Base-by-base conservation (phyloP, 2,113 vertebrate species). In the Ivindomyrus marchei region DNA sequence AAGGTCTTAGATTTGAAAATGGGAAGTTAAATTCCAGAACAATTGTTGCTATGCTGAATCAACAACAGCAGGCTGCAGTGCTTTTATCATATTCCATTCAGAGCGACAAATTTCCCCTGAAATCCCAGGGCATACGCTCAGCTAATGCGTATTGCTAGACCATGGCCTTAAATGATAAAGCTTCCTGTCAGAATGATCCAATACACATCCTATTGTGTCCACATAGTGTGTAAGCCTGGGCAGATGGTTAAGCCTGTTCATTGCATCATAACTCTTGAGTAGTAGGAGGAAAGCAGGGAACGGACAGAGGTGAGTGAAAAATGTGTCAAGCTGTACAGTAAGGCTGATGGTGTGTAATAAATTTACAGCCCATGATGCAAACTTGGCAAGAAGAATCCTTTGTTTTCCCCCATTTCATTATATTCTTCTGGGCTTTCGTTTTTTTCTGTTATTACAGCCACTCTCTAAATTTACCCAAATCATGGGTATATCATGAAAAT, bases 181-280 rank as follows among this genome's bases (percentile, higher is more conserved):
- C 27, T 90, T 86, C 89, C 85, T 90, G 89, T 90, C 89, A 90
- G 47, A 90, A 90, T 90, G 89, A 90, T 90, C 85, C 85, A 90
- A 88, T 87, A 88, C 89, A 80, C 36, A 66, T 87, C 84, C 85
- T 88, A 77, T 88, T 87, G 85, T 90, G 89, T 90, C 89, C 89
- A 90, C 85, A 77, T 62, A 47, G 56, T 90, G 85, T 88, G 89
- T 90, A 87, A 85, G 85, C 85, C 85, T 53, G 85, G 89, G 89
- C 89, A 90, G 89, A 77, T 88, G 89, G 89, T 90, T 88, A 56
- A 90, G 85, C 46, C 85, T 80, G 46, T 90, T 77, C 89, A 90
- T 90, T 90, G 89, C 85, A 90, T 90, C 89, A 90, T 90, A 90
- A 90, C 89, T 90, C 89, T 90, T 88, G 89, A 39, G 85, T 19